These are phyloP conservation scores for Schizaphis graminum DNA, from an alignment of 2,888 invertebrate species.

Conservation along the genomic window DNA sequence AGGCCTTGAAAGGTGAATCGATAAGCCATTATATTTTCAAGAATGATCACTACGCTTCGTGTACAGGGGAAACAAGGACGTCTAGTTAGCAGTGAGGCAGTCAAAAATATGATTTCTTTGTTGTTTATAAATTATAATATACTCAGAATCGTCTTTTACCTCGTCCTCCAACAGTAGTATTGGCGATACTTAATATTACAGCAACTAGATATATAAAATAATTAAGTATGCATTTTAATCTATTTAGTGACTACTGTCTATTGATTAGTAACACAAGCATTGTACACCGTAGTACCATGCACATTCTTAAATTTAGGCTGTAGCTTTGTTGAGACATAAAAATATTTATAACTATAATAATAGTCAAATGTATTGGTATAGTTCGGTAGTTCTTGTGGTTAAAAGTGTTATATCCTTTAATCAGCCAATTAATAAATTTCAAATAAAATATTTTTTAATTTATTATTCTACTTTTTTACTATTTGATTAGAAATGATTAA, in stretches of 20 bases:
- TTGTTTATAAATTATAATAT: neutral
- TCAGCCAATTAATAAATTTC: neutral
- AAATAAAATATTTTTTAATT: neutral
- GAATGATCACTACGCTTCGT: neutral
- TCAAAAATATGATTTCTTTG: slow-evolving; percentile 40
- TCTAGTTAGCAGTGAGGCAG: neutral
- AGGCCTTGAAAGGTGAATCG: slow-evolving; percentile 25
- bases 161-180: neutral
- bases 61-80: slow-evolving; percentile 36
- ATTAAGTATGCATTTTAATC: neutral
- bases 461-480: neutral
- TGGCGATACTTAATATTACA: neutral
- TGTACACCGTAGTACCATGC: neutral
- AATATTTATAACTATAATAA: neutral
- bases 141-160: neutral
- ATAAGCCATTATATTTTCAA: slow-evolving; percentile 44
- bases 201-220: neutral
- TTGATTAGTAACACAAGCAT: neutral
- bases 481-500: neutral
- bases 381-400: neutral
- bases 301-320: neutral
- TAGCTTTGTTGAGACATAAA: neutral
- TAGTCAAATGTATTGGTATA: neutral
- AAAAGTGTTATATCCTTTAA: neutral
- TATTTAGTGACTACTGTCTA: neutral